Percentiles rank a stretch among this genome's conserved stretches.
Conservation (phyloP, 1,140 invertebrate species). For the Linepithema humile region DNA sequence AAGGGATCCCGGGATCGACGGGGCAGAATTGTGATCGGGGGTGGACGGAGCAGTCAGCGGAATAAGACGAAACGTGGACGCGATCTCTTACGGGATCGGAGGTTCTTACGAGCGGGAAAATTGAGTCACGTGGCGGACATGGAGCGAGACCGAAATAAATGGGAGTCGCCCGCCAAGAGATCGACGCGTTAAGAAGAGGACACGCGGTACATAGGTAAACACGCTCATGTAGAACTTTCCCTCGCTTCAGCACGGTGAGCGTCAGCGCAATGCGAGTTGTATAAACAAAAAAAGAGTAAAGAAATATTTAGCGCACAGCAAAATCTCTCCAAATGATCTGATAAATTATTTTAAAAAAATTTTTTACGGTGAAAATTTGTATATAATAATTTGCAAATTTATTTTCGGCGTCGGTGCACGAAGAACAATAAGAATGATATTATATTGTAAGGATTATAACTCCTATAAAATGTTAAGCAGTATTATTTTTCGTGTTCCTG, state of each 20-base stretch:
- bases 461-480: background rate
- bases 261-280: too few species aligned
- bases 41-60: background rate
- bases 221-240: slow-evolving; percentile 20
- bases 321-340: too few species aligned
- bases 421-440: too few species aligned
- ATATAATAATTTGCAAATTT: too few species aligned
- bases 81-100: background rate
- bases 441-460: slow-evolving; percentile 5
- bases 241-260: background rate
- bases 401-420: too few species aligned
- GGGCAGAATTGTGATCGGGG: slow-evolving; percentile 18
- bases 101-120: slow-evolving; percentile 42
- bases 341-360: too few species aligned
- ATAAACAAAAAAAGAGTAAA: too few species aligned
- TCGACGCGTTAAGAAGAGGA: slow-evolving; percentile 34
- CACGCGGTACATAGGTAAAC: slow-evolving; percentile 1
- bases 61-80: slow-evolving; percentile 1
- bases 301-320: too few species aligned
- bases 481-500: background rate
- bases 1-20: background rate
- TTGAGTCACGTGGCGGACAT: slow-evolving; percentile 59
- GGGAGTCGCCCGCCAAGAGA: slow-evolving; percentile 45
- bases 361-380: too few species aligned
- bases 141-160: slow-evolving; percentile 58